A percentile compares a stretch with the other conserved stretches of the same genome.
Conservation (phyloP, 2,113 vertebrate species). For the Gulo gulo region DNA sequence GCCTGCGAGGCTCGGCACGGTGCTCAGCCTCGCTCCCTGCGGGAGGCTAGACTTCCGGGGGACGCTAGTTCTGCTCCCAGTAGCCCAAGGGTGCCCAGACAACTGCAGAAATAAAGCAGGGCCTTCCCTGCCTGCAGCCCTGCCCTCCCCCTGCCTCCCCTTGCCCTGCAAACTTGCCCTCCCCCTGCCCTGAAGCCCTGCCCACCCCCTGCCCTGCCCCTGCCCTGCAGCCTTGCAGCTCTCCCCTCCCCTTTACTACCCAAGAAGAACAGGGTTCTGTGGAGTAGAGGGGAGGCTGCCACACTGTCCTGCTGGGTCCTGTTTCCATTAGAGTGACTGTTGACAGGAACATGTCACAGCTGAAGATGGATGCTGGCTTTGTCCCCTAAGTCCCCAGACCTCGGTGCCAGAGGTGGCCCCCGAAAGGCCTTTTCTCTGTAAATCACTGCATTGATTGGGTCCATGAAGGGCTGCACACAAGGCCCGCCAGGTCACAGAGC, state of each 20-base stretch:
- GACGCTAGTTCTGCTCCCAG: not conserved
- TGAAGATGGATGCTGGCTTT: slow-evolving; percentile 47
- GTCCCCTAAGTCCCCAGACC: slow-evolving; percentile 21
- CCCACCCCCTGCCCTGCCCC: not conserved
- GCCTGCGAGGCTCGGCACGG: not conserved
- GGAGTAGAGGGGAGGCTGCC: not conserved
- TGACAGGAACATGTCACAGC: not conserved
- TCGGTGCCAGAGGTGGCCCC: not conserved
- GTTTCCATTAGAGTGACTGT: not conserved
- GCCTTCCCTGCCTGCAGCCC: not conserved
- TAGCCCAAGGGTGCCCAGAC: not conserved
- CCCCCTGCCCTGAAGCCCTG: not conserved
- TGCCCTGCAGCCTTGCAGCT: too few relatives aligned
- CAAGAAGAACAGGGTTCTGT: not conserved
- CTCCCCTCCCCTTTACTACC: not conserved
- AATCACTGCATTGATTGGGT: slow-evolving; percentile 66
- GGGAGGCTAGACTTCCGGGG: not conserved
- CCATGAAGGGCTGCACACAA: slow-evolving; percentile 54
- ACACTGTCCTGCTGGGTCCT: not conserved
- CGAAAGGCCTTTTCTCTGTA: slow-evolving; percentile 43
- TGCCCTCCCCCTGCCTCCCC: not conserved
- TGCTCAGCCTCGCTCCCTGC: not conserved
- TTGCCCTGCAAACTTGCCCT: not conserved
- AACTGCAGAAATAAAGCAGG: too few relatives aligned
- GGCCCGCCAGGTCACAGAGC: slow-evolving; percentile 27